Percentiles rank a stretch among this genome's conserved stretches.
These are phyloP conservation scores for Lepidocolaptes lacrymiger DNA, from an alignment of 2,797 vertebrate species.

Conservation along the genomic window DNA sequence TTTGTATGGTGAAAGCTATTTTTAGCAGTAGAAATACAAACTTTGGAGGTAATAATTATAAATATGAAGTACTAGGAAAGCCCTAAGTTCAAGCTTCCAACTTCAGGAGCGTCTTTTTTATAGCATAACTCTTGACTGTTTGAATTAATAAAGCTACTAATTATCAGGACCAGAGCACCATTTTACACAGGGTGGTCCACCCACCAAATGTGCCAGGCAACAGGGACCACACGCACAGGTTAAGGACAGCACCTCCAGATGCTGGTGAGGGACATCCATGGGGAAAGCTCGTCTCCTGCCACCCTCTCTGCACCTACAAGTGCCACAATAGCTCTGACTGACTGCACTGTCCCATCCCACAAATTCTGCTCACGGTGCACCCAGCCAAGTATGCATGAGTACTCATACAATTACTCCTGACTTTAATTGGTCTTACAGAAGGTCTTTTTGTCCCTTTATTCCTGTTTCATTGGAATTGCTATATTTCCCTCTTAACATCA, in stretches of 20 bases:
- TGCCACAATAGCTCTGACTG: neutral
- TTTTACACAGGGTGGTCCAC: neutral
- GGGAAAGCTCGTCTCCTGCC: neutral
- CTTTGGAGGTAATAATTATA: neutral
- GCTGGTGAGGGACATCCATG: neutral
- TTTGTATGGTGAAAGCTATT: neutral
- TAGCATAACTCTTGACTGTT: neutral
- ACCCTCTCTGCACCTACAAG: no score
- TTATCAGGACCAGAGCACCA: neutral
- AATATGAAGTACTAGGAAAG: neutral
- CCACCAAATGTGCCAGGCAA: neutral
- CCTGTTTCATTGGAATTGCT: neutral
- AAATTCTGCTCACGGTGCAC: neutral
- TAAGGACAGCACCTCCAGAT: neutral
- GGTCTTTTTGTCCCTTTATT: neutral
- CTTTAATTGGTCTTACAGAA: neutral
- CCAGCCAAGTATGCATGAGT: accelerated
- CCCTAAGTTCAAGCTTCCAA: neutral
- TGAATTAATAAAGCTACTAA: neutral
- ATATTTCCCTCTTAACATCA: neutral
- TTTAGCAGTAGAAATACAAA: neutral
- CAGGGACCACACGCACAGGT: neutral
- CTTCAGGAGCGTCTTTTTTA: neutral
- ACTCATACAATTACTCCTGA: neutral
- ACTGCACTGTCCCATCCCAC: neutral